Percentiles rank a stretch among this genome's conserved stretches.
phyloP scores from a whole-genome alignment of 1,140 invertebrate species.

The Manduca sexta region DNA sequence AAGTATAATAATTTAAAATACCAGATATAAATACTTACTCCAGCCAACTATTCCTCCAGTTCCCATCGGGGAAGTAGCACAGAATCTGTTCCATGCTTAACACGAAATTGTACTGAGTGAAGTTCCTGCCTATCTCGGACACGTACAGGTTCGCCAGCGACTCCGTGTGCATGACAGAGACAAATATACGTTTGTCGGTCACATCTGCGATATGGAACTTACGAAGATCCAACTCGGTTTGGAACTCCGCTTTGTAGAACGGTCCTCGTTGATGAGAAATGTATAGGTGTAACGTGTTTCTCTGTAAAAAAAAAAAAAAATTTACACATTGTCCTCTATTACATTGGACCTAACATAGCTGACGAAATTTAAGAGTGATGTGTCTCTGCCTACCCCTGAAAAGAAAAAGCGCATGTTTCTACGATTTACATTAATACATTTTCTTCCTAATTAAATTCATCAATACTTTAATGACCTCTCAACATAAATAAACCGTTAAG shows the following conservation, averaged over 20 bases:
- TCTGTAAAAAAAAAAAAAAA: slow-evolving; percentile 60
- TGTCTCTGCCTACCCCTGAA: too few relatives aligned
- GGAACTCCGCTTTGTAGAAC: slow-evolving; percentile 84
- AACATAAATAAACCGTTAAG: too few relatives aligned
- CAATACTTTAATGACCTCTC: too few relatives aligned
- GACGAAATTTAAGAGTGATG: too few relatives aligned
- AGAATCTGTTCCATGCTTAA: slow-evolving; percentile 88
- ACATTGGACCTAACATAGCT: too few relatives aligned
- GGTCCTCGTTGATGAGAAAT: slow-evolving; percentile 83
- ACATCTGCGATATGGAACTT: slow-evolving; percentile 91
- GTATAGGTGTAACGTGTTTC: slow-evolving; percentile 80
- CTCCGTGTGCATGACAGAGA: slow-evolving; percentile 87
- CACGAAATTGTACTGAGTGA: slow-evolving; percentile 78
- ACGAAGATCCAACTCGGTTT: slow-evolving; percentile 76
- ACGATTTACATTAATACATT: too few relatives aligned
- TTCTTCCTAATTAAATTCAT: too few relatives aligned
- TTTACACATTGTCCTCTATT: too few relatives aligned
- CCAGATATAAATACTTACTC: slow-evolving; percentile 79
- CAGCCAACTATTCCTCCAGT: slow-evolving; percentile 87
- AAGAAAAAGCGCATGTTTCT: too few relatives aligned
- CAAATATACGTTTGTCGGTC: slow-evolving; percentile 84
- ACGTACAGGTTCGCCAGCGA: slow-evolving; percentile 86
- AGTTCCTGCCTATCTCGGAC: slow-evolving; percentile 76
- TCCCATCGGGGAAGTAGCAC: slow-evolving; percentile 86
- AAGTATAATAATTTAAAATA: too few relatives aligned